Evolutionary conservation across 53 echinoderm and acorn worm species (phyloP), one percentile per base, ranked within the genome.

Genomic region (Paracentrotus lividus): DNA sequence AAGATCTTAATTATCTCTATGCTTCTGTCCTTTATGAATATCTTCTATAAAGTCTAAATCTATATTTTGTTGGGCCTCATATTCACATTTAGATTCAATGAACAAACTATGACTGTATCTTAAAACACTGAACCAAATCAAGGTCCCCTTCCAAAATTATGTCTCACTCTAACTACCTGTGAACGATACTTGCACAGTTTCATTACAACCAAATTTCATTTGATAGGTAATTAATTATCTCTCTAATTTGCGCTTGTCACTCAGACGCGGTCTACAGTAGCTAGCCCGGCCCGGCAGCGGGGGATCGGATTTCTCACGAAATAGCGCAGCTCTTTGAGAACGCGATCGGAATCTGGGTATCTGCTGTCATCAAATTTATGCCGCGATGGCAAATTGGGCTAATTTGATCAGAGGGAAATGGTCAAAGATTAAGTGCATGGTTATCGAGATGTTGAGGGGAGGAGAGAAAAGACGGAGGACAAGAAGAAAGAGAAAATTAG

Each of bases 151-250:
- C 72, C 18, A 72, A 72, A 72, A 21, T 72, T 34, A 64, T 3
- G 7, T 40, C 72, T 18, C 40, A 36, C 40, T 72, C 36, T 40
- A 27, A 15, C 36, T 40, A 72, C 36, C 18, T 14, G 40, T 33
- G 34, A 86, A 36, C 36, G 56, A 55, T 55, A 56, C 86, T 56
- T 20, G 55, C 36, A 86, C 86, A 72, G 90, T 90, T 66, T 72
- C 90, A 90, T 32, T 90, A 42, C 72, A 68, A 90, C 69, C 68
- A 53, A 90, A 90, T 90, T 72, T 72, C 90, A 90, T 53, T 72
- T 49, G 72, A 90, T 90, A 68, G 90, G 69, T 90, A 90, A 90
- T 90, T 90, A 90, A 90, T 90, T 90, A 90, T 72, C 90, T 51
- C 51, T 66, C 72, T 90, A 68, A 90, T 90, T 72, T 68, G 90